A percentile compares a stretch with the other conserved stretches of the same genome.
phyloP scores from a whole-genome alignment of 2,888 invertebrate genomes.

The Petrolisthes cinctipes region DNA sequence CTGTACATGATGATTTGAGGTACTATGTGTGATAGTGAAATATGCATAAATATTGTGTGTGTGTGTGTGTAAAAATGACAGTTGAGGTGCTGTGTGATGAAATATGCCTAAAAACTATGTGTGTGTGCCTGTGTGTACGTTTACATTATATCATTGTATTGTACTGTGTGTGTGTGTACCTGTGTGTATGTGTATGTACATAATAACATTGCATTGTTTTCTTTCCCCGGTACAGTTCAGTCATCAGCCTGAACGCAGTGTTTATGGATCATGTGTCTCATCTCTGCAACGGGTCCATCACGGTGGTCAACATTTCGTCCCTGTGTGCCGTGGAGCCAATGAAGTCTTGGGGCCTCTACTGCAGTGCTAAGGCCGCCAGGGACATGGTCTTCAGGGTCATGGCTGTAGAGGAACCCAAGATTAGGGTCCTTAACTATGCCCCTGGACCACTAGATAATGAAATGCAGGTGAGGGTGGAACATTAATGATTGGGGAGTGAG shows the following conservation, averaged over 20 bases:
- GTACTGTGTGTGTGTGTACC: too few species aligned
- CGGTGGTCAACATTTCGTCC: slow-evolving; percentile 87
- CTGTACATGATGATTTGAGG: too few species aligned
- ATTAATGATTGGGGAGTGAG: background rate
- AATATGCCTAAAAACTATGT: too few species aligned
- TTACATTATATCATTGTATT: too few species aligned
- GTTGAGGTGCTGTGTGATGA: too few species aligned
- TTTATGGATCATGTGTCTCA: slow-evolving; percentile 59
- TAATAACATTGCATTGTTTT: too few species aligned
- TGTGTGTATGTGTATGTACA: too few species aligned
- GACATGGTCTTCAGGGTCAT: slow-evolving; percentile 88
- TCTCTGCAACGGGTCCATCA: slow-evolving; percentile 67
- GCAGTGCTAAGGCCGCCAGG: slow-evolving; percentile 87
- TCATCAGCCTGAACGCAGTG: slow-evolving; percentile 54
- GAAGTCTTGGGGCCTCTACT: slow-evolving; percentile 85
- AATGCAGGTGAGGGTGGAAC: slow-evolving; percentile 76
- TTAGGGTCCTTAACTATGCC: slow-evolving; percentile 87
- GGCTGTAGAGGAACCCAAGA: slow-evolving; percentile 80
- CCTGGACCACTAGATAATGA: slow-evolving; percentile 94
- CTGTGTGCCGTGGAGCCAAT: slow-evolving; percentile 83
- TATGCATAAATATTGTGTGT: too few species aligned
- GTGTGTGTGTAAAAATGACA: too few species aligned
- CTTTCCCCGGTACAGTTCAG: slow-evolving; percentile 37
- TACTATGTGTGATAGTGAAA: too few species aligned
- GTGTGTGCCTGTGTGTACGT: too few species aligned